Conservation (phyloP, 2,113 vertebrate species). For the Cavia aperea region DNA sequence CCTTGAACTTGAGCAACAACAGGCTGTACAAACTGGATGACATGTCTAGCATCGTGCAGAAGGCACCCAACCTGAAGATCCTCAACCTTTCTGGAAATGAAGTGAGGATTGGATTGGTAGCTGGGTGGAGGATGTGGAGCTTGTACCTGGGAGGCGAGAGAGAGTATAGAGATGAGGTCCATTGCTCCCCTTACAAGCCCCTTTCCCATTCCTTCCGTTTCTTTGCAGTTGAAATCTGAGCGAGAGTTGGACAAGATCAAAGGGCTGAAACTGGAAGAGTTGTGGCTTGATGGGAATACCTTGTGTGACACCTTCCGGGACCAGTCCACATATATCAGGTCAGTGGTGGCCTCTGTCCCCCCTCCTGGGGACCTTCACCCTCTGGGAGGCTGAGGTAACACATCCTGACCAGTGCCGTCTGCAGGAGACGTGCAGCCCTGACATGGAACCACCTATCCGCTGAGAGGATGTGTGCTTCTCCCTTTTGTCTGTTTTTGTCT, state of each 20-base stretch:
- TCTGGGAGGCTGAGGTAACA: slow-evolving; percentile 53
- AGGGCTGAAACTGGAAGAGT: slow-evolving; percentile 85
- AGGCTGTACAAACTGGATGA: slow-evolving; percentile 84
- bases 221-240: slow-evolving; percentile 83
- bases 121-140: neutral
- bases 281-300: slow-evolving; percentile 86
- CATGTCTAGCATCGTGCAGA: slow-evolving; percentile 78
- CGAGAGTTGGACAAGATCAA: slow-evolving; percentile 88
- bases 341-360: slow-evolving; percentile 69
- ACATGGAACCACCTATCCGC: slow-evolving; percentile 47
- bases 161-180: neutral
- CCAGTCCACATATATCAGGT: slow-evolving; percentile 89
- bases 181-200: accelerated
- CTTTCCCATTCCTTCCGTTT: neutral
- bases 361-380: slow-evolving; percentile 69
- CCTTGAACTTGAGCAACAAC: slow-evolving; percentile 87
- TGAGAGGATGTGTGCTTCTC: slow-evolving; percentile 51
- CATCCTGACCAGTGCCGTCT: slow-evolving; percentile 59
- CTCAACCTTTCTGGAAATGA: slow-evolving; percentile 88
- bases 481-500: slow-evolving; percentile 4
- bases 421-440: slow-evolving; percentile 63
- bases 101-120: slow-evolving; percentile 67
- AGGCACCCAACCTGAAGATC: slow-evolving; percentile 83
- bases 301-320: slow-evolving; percentile 85
- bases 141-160: neutral